Evolutionary conservation across 2,888 invertebrate genomes (phyloP).

Genomic region (Drosophila percnosoma): DNA sequence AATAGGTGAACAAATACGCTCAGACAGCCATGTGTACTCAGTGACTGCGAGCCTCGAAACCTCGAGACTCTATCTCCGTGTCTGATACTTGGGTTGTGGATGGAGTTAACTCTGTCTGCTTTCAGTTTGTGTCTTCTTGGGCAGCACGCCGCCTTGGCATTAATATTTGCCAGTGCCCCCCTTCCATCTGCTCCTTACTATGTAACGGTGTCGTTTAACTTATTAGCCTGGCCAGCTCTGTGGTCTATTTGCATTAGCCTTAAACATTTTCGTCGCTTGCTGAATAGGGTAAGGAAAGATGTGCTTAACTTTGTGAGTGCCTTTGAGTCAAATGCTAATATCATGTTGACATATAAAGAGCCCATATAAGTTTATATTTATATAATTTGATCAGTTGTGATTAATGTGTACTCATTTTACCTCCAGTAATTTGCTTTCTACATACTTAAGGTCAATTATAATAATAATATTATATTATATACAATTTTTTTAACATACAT

Average conservation of each 20-base stretch:
- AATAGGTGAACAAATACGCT: conserved; percentile 78
- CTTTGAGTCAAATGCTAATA: not conserved
- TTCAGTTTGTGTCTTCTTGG: conserved; percentile 19
- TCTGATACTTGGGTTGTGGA: conserved; percentile 1
- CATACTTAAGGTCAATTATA: not conserved
- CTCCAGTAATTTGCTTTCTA: not conserved
- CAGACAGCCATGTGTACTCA: conserved; percentile 54
- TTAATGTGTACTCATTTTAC: not conserved
- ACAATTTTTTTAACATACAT: too few species aligned
- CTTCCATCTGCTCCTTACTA: conserved; percentile 46
- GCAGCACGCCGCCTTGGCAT: conserved; percentile 77
- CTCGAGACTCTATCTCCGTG: not conserved
- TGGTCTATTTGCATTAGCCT: conserved; percentile 77
- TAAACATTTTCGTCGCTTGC: conserved; percentile 41
- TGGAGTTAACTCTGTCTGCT: conserved; percentile 10
- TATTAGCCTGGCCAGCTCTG: conserved; percentile 73
- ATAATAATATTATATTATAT: too few species aligned
- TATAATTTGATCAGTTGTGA: not conserved
- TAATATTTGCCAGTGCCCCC: conserved; percentile 57
- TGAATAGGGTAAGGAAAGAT: conserved; percentile 12
- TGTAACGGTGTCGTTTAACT: conserved; percentile 80
- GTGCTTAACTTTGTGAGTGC: not conserved
- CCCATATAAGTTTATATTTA: not conserved
- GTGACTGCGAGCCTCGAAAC: not conserved
- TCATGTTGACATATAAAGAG: not conserved